phyloP scores from a whole-genome alignment of 2,888 invertebrate species.

The Drosophila eohydei region DNA sequence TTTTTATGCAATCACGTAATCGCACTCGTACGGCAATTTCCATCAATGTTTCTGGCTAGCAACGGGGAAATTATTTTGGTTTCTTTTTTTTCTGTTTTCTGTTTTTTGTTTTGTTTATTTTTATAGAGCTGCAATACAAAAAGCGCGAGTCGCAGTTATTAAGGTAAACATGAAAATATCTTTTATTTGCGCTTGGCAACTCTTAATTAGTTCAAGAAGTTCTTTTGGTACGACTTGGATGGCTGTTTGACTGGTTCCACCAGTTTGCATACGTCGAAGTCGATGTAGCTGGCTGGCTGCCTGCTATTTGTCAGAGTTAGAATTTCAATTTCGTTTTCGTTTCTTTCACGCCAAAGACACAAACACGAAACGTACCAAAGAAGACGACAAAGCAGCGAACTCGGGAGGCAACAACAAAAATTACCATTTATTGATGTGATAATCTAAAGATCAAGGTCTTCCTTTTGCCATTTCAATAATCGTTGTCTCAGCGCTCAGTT shows the following conservation, averaged over 20 bases:
- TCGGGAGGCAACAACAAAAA: conserved; percentile 37
- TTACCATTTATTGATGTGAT: conserved; percentile 78
- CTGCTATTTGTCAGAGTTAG: conserved; percentile 23
- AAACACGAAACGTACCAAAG: conserved; percentile 32
- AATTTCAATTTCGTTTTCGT: conserved; percentile 54
- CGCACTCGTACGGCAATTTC: conserved; percentile 31
- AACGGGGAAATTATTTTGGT: conserved; percentile 3
- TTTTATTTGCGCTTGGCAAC: conserved; percentile 39
- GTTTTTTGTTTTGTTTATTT: neutral
- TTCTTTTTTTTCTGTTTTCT: too few species aligned
- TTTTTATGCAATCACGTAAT: conserved; percentile 73
- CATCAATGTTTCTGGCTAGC: conserved; percentile 18
- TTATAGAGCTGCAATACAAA: conserved; percentile 48
- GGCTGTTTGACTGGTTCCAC: conserved; percentile 71
- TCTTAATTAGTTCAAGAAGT: conserved; percentile 60
- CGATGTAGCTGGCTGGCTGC: conserved; percentile 5
- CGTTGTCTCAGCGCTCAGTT: conserved; percentile 18
- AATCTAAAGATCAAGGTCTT: conserved; percentile 79
- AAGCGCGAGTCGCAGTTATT: conserved; percentile 21
- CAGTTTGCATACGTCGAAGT: conserved; percentile 58
- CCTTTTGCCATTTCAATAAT: conserved; percentile 73
- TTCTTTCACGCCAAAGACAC: conserved; percentile 62
- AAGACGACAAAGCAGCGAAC: conserved; percentile 38
- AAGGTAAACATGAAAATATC: conserved; percentile 30
- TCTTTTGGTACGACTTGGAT: conserved; percentile 52